Evolutionary conservation across 23 tunicate species (phyloP).

Genomic region (Styela clava): DNA sequence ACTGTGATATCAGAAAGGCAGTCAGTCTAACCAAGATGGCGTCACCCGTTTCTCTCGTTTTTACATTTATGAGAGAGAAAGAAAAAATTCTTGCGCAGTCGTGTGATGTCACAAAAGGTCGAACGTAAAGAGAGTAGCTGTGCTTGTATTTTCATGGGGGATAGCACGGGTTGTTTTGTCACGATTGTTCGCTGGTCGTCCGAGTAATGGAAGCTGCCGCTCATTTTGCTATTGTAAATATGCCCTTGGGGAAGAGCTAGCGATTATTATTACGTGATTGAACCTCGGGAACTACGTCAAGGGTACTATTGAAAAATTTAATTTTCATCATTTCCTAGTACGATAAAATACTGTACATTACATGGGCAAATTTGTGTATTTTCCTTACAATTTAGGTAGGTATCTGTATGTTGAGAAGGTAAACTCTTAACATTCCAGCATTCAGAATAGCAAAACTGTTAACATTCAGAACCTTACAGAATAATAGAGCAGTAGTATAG

Average conservation of each 20-base stretch:
- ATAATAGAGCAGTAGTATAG: no score
- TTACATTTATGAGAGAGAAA: neutral
- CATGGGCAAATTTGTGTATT: no score
- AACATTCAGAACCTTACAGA: no score
- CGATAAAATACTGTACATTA: no score
- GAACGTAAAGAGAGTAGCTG: neutral
- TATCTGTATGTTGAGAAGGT: no score
- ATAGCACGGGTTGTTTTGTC: neutral
- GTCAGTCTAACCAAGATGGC: neutral
- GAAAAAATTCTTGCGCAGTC: neutral
- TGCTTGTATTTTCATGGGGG: neutral
- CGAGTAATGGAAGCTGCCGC: slow-evolving; percentile 1
- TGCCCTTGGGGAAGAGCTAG: slow-evolving; percentile 31
- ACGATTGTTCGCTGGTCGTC: neutral
- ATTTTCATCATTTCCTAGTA: no score
- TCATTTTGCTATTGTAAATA: slow-evolving; percentile 4
- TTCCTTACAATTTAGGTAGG: no score
- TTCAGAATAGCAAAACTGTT: no score
- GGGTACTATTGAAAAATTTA: neutral
- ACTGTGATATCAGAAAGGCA: slow-evolving; percentile 11
- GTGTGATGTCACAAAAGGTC: slow-evolving; percentile 14
- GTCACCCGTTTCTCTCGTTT: slow-evolving; percentile 12
- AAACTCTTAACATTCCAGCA: no score
- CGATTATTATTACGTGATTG: slow-evolving; percentile 20
- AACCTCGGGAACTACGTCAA: slow-evolving; percentile 26